Percentiles rank a stretch among this genome's conserved stretches.
phyloP scores from a whole-genome alignment of 2,797 vertebrate genomes.

The Rhadinocentrus ornatus region DNA sequence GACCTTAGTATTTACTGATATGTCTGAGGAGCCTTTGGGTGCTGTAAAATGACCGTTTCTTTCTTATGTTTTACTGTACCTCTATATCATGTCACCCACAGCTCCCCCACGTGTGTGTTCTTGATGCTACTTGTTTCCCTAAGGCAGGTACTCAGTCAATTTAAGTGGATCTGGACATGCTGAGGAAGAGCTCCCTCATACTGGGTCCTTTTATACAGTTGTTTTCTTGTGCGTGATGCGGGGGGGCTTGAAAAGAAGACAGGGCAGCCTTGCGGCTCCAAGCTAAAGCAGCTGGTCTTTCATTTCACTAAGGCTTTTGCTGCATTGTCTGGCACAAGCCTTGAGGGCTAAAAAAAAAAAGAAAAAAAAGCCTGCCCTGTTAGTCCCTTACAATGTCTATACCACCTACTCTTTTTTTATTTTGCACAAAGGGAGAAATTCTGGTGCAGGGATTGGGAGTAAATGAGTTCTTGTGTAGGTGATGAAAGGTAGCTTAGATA shows the following conservation, averaged over 20 bases:
- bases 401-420: slow-evolving; percentile 30
- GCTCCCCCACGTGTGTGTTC: slow-evolving; percentile 31
- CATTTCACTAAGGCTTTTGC: slow-evolving; percentile 60
- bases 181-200: slow-evolving; percentile 30
- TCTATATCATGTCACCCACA: slow-evolving; percentile 29
- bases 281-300: slow-evolving; percentile 63
- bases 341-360: slow-evolving; percentile 40
- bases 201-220: slow-evolving; percentile 49
- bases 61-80: slow-evolving; percentile 31
- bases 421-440: slow-evolving; percentile 14
- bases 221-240: slow-evolving; percentile 45
- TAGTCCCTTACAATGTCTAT: slow-evolving; percentile 39
- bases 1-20: slow-evolving; percentile 16
- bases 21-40: not conserved
- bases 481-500: slow-evolving; percentile 37
- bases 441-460: slow-evolving; percentile 36
- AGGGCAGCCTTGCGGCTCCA: slow-evolving; percentile 56
- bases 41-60: slow-evolving; percentile 7
- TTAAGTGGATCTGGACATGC: slow-evolving; percentile 29
- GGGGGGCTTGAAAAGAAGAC: slow-evolving; percentile 60
- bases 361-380: slow-evolving; percentile 26
- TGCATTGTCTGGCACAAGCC: slow-evolving; percentile 63
- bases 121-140: slow-evolving; percentile 48
- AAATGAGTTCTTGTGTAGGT: slow-evolving; percentile 28
- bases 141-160: slow-evolving; percentile 33